Evolutionary conservation across 2,888 invertebrate species (phyloP), one percentile per base, ranked within the genome.

Genomic region (Desoria tigrina): DNA sequence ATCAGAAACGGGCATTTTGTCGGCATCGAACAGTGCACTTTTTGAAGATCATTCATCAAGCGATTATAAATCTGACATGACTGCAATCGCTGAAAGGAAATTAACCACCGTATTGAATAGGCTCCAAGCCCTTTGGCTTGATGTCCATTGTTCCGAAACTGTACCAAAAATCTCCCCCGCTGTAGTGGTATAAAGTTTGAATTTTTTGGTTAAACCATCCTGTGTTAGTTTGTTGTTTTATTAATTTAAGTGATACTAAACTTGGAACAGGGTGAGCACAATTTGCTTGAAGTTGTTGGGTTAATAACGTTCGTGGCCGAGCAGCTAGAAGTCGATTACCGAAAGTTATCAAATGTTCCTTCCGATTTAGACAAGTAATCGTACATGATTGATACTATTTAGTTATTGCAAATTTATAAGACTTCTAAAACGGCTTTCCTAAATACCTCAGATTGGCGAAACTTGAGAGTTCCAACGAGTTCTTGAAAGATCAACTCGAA

Each of bases 271-370:
- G 62, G 57, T 0, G 59, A 58, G 1, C 61, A 67, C 23, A 61
- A 49, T 42, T 27, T 67, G 16, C 14, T 63, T 21, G 60, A 68
- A n/a, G 37, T 61, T 18, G 42, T 67, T 14, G 42, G 45, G 6
- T n/a, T 61, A 21, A 59, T 60, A 24, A 45, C 39, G 16, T 68
- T 71, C 39, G 55, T 71, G 11, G 57, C 64, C 1, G 58, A 66
- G 28, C 66, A 65, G 63, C 63, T 71, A 65, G 54, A 59, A 26
- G 14, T 37, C 6, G 68, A 69, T 2, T 71, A 66, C 64, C 45
- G 61, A 14, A 39, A 32, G 32, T 32, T 32, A 7, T 7, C 11
- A 11, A 32, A 32, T 32, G 28, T 28, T 18, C 39, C 60, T 2
- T 23, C 32, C 2, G 63, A 61, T 14, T 37, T 39, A 6, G 45